These are phyloP conservation scores for Caenorhabditis tropicalis DNA, from an alignment of 1,140 invertebrate species.

Conservation along the genomic window DNA sequence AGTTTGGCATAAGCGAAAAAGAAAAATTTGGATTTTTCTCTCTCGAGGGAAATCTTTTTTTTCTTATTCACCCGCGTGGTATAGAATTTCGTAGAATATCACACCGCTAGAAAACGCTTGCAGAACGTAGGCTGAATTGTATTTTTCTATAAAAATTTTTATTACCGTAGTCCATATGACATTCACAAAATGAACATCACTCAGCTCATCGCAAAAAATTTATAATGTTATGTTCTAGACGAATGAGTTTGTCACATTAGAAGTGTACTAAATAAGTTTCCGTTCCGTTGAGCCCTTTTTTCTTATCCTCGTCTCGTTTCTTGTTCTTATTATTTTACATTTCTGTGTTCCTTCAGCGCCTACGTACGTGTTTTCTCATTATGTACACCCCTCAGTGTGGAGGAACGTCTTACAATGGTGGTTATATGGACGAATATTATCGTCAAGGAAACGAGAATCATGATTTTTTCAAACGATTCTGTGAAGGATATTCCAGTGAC, in stretches of 20 bases:
- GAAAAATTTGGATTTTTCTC: no score
- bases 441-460: not conserved
- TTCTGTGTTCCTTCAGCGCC: not conserved
- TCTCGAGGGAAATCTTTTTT: no score
- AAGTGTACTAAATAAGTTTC: not conserved
- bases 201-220: not conserved
- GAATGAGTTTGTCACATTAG: not conserved
- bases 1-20: no score
- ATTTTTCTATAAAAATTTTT: no score
- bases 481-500: not conserved
- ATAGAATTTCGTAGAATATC: no score
- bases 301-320: not conserved
- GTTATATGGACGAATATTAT: conserved; percentile 7
- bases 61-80: no score
- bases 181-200: not conserved
- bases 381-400: conserved; percentile 24
- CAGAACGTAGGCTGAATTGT: no score
- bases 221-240: not conserved
- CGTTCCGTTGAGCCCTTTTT: not conserved
- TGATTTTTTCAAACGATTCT: not conserved
- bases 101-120: no score
- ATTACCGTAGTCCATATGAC: no score
- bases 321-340: not conserved
- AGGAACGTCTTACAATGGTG: not conserved
- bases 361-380: not conserved